Evolutionary conservation across 2,888 invertebrate species (phyloP).

Genomic region (Gerris lacustris): DNA sequence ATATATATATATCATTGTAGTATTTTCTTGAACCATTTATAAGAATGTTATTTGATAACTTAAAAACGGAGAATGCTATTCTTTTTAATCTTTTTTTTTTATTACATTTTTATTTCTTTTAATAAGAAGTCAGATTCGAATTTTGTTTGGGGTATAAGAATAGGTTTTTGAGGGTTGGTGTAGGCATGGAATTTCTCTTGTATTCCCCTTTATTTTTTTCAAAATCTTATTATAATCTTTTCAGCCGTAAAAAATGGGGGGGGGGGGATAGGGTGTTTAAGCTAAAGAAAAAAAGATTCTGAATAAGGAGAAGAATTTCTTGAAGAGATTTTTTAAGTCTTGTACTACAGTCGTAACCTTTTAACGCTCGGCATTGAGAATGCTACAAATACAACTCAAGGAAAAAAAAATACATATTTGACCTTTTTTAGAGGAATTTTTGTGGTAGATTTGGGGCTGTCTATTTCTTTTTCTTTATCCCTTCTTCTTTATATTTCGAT

Average conservation of each 20-base stretch:
- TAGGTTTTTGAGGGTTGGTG: too few species aligned
- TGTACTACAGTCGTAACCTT: constrained; percentile 1
- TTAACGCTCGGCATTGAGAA: not conserved
- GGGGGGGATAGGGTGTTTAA: not conserved
- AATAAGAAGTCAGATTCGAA: too few species aligned
- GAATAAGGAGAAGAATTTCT: not conserved
- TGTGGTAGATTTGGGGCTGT: not conserved
- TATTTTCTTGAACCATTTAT: not conserved
- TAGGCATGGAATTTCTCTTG: not conserved
- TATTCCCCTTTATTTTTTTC: not conserved
- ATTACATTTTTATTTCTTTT: too few species aligned
- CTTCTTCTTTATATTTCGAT: too few species aligned
- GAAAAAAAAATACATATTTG: not conserved
- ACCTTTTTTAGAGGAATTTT: not conserved
- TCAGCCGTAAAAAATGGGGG: not conserved
- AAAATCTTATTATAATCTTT: constrained; percentile 5
- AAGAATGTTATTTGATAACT: too few species aligned
- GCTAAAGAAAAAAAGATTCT: not conserved
- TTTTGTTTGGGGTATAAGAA: too few species aligned
- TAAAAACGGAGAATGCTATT: not conserved
- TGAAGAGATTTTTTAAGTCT: not conserved
- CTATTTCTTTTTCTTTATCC: not conserved
- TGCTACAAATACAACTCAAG: not conserved
- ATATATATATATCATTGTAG: too few species aligned
- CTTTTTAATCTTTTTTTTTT: too few species aligned